Evolutionary conservation across 2,888 invertebrate species (phyloP), one percentile per base, ranked within the genome.

Genomic region (Ormyrus pomaceus): DNA sequence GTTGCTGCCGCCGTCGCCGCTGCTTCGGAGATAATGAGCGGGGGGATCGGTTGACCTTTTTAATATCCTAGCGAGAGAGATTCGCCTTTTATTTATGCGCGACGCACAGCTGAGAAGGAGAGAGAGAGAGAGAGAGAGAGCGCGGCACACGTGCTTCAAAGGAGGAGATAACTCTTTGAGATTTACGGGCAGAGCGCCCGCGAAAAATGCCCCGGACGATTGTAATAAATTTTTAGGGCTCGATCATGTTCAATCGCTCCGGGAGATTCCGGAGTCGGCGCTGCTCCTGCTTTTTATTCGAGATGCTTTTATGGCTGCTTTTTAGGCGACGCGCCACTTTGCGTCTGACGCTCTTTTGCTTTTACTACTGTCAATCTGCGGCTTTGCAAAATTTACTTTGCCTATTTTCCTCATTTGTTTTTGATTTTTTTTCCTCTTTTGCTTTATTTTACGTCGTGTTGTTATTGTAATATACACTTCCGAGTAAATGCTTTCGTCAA

Each of bases 111-210:
- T 58, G 61, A 72, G 65, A 77, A 80, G 73, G 76, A 80, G 68
- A 80, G 58, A 72, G 72, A 19, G 1, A 77, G 76, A 80, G 68
- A 77, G 76, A 80, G 68, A 80, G 58, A 72, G 72, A 19, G 1
- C 62, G 61, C 68, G 72, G 77, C 50, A 66, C 71, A 70, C 75
- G 75, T 61, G 75, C 51, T 5, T 0, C n/a, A 8, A 8, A 58
- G 10, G 48, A 11, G 5, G 46, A 48, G 45, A 65, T 56, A 65
- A 74, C 56, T 74, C 74, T 68, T 75, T 45, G 46, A 65, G 75
- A 75, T 75, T 75, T 66, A 75, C 68, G 59, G 68, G 51, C 19
- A 8, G 13, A 10, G 65, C 9, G 62, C 5, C 56, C 13, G 61
- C 55, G 68, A 68, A 45, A 55, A 77, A 71, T 58, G 56, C 64